These are phyloP conservation scores for Pionites leucogaster DNA, from an alignment of 2,113 vertebrate species.

Conservation along the genomic window DNA sequence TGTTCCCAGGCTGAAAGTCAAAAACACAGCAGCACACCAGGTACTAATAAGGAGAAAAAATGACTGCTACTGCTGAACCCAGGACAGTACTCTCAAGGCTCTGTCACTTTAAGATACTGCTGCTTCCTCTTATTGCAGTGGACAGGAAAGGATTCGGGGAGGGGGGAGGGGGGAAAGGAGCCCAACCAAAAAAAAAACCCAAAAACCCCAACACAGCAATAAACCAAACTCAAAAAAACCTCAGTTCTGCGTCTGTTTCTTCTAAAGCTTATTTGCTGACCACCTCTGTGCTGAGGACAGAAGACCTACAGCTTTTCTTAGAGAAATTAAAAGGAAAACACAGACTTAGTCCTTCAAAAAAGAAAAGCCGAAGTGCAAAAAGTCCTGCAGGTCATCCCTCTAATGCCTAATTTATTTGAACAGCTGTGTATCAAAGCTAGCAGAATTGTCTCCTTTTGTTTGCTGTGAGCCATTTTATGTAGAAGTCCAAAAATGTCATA, in stretches of 20 bases:
- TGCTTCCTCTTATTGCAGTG: neutral
- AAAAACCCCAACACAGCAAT: rapidly evolving
- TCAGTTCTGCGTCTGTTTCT: neutral
- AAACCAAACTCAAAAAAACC: rapidly evolving
- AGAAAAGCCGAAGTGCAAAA: conserved; percentile 38
- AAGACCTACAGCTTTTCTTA: neutral
- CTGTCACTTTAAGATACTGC: neutral
- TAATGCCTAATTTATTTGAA: conserved; percentile 65
- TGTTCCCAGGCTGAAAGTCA: neutral
- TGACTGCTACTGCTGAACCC: neutral
- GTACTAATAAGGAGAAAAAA: neutral
- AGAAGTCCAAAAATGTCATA: conserved; percentile 41
- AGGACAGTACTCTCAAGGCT: neutral
- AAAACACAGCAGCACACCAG: neutral
- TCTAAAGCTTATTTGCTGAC: neutral
- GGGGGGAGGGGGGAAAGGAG: neutral
- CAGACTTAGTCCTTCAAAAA: conserved; percentile 27
- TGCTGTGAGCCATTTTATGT: conserved; percentile 10
- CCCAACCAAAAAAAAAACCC: neutral
- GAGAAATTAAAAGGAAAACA: conserved; percentile 48
- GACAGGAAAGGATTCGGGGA: neutral
- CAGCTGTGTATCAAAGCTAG: conserved; percentile 46
- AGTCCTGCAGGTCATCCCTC: conserved; percentile 21
- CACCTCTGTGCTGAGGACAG: neutral
- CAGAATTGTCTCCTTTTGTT: conserved; percentile 4